Base-by-base conservation (phyloP, 2,113 vertebrate species). In the Emydocephalus ijimae region DNA sequence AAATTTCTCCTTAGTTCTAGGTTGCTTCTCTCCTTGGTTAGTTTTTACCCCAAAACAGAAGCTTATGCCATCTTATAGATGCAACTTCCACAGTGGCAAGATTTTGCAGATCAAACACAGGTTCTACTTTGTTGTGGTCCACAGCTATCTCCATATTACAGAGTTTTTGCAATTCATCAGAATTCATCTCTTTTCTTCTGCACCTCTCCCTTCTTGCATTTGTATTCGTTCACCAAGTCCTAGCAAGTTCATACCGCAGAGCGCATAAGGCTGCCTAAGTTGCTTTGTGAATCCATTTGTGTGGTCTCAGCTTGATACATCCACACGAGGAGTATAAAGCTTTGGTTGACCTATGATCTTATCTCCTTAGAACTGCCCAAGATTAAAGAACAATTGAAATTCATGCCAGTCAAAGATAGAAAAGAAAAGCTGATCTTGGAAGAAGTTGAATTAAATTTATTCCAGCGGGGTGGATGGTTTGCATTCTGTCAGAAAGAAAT, bases 401-500 rank as follows among this genome's bases (percentile, higher is more conserved):
- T 14, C 87, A 45, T 89, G 92, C 29, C 57, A 56, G 94, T 90
- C 88, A 92, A 8, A 85, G 94, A 54, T 93, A 34, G 88, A 21
- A 87, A 88, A 26, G 12, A 39, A 56, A 29, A 56, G 54, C 50
- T 55, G 18, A 26, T 85, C 3, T 94, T 39, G 64, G 4, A 56
- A 88, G 88, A 55, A 85, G n/a, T n/a, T 69, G 96, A 95, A 95
- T 95, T 92, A 96, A 95, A 96, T 91, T 93, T 94, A 95, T 95
- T 39, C 34, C 14, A 26, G 29, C 0, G 81, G 5, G 5, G 92
- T 94, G 91, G 50, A 50, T 95, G 94, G 94, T 94, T 95, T 94
- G 57, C 85, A 94, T 89, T 94, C 92, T 61, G 45, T 95, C 91
- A 89, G 93, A 92, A 96, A 95, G 87, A 93, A 92, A 95, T 94